Conservation (phyloP, 2,113 vertebrate genomes). For the Strix uralensis region DNA sequence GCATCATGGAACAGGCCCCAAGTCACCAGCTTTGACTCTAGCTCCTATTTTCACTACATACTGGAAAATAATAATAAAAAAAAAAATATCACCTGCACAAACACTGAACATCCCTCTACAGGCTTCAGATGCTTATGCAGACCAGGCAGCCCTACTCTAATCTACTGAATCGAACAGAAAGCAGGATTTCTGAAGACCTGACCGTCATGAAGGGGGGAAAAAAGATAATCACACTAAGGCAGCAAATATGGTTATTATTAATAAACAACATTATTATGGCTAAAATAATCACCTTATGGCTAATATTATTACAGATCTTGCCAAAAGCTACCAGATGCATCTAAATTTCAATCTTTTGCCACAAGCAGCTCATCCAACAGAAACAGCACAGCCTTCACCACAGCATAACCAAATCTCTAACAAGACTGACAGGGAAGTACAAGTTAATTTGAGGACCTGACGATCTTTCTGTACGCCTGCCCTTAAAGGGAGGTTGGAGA, state of each 20-base stretch:
- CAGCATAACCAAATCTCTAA: not conserved
- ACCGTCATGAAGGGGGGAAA: not conserved
- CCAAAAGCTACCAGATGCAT: not conserved
- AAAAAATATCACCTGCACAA: not conserved
- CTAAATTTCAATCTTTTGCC: not conserved
- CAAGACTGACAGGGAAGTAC: not conserved
- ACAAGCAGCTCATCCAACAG: not conserved
- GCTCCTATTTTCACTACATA: not conserved
- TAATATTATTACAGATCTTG: not conserved
- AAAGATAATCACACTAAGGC: not conserved
- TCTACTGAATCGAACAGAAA: not conserved
- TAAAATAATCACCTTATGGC: not conserved
- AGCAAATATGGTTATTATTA: not conserved
- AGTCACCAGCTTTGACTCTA: not conserved
- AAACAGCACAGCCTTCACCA: not conserved
- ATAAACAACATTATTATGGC: not conserved
- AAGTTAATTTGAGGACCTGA: not conserved
- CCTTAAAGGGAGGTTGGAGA: not conserved
- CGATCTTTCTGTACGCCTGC: fast-evolving
- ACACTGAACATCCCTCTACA: not conserved
- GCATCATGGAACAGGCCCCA: not conserved
- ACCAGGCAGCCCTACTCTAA: not conserved
- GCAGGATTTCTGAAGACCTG: not conserved
- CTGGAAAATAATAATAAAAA: not conserved
- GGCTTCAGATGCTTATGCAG: not conserved